A percentile compares a stretch with the other conserved stretches of the same genome.
Conservation (phyloP, 1,140 invertebrate species). For the Heliothis virescens region DNA sequence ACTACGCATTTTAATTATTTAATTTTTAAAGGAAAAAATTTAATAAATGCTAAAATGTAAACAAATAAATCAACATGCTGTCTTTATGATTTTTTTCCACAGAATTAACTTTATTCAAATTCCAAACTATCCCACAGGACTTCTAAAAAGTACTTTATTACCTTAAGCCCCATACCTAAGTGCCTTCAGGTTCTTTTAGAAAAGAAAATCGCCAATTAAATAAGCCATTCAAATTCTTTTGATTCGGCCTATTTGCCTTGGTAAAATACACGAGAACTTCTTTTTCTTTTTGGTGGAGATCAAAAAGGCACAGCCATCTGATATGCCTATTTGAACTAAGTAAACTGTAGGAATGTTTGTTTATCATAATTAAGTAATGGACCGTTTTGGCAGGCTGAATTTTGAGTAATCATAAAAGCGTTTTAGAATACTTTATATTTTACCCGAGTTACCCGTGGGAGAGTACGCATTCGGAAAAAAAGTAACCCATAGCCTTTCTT, state of each 20-base stretch:
- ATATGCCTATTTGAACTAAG: slow-evolving; percentile 43
- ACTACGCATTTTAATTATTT: no score
- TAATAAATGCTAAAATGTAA: not conserved
- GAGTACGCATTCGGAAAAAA: no score
- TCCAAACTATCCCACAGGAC: not conserved
- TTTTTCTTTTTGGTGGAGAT: slow-evolving; percentile 39
- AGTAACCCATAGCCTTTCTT: no score
- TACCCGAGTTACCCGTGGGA: no score
- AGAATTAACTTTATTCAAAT: not conserved
- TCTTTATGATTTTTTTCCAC: not conserved
- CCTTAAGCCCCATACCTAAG: not conserved
- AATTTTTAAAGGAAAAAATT: not conserved
- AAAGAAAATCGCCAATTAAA: slow-evolving; percentile 59
- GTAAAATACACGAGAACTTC: slow-evolving; percentile 46
- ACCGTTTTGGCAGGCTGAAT: not conserved
- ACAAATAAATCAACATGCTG: not conserved
- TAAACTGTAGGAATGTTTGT: slow-evolving; percentile 14
- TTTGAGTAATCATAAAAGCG: no score
- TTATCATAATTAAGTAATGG: slow-evolving; percentile 44
- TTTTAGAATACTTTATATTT: no score
- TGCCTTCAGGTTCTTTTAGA: slow-evolving; percentile 39
- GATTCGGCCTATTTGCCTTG: slow-evolving; percentile 59
- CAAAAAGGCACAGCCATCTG: slow-evolving; percentile 36
- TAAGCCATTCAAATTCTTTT: slow-evolving; percentile 64
- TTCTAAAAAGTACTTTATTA: not conserved